Percentiles rank a stretch among this genome's conserved stretches.
These are phyloP conservation scores for Strongylocentrotus purpuratus DNA, from an alignment of 35 echinoderm and acorn worm species.

Conservation along the genomic window DNA sequence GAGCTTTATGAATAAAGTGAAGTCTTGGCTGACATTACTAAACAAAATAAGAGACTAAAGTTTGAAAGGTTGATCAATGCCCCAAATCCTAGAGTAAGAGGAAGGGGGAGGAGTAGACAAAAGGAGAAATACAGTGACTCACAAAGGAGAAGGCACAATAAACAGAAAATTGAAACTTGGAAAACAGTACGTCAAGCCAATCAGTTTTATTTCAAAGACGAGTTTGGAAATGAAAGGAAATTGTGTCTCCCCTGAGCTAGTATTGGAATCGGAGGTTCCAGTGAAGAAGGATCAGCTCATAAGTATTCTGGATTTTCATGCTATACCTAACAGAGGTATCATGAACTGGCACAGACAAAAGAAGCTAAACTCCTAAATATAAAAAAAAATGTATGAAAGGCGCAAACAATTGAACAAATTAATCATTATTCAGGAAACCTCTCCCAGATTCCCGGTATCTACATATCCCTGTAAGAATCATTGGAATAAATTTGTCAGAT, in stretches of 20 bases:
- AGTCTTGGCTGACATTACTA: background rate
- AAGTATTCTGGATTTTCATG: background rate
- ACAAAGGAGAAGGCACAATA: conserved; percentile 25
- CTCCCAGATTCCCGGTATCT: background rate
- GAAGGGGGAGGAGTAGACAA: background rate
- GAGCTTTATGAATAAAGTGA: no score
- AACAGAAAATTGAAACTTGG: background rate
- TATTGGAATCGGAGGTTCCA: background rate
- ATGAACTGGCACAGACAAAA: background rate
- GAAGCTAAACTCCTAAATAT: background rate
- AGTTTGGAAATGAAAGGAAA: background rate
- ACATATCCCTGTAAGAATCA: background rate
- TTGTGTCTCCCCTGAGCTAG: background rate
- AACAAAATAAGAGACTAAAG: background rate
- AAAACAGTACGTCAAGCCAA: background rate
- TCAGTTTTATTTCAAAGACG: background rate
- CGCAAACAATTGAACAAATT: background rate
- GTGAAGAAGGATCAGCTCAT: background rate
- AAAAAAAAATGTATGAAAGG: background rate
- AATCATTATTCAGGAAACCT: background rate
- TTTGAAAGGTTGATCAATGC: conserved; percentile 11
- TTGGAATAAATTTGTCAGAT: conserved; percentile 1
- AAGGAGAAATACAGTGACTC: background rate
- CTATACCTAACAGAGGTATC: background rate
- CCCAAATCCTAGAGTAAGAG: background rate